Percentiles rank a stretch among this genome's conserved stretches.
phyloP scores from a whole-genome alignment of 2,113 vertebrate genomes.

The Bucco capensis region DNA sequence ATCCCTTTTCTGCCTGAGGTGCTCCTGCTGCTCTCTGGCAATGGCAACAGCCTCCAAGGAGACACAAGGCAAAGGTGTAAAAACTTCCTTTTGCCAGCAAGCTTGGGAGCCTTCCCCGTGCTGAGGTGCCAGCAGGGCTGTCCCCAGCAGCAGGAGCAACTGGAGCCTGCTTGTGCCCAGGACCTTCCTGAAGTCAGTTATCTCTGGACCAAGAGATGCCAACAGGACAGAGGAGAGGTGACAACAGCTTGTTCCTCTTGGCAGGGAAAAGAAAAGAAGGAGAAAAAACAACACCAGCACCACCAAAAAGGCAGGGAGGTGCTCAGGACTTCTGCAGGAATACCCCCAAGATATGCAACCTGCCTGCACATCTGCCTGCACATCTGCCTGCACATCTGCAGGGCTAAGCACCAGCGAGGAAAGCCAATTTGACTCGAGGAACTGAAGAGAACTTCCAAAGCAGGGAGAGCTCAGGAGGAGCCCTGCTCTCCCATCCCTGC shows the following conservation, averaged over 20 bases:
- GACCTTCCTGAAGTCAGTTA: neutral
- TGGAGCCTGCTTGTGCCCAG: neutral
- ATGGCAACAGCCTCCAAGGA: neutral
- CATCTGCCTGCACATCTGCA: neutral
- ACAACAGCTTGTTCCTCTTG: neutral
- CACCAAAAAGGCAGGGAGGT: neutral
- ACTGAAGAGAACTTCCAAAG: neutral
- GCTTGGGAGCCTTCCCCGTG: neutral
- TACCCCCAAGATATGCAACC: neutral
- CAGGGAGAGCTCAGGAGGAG: neutral
- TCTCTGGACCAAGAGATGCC: neutral
- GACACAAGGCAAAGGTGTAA: neutral
- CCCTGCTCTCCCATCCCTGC: neutral
- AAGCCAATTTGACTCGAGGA: neutral
- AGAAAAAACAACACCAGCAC: no score
- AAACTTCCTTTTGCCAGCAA: neutral
- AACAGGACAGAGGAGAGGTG: neutral
- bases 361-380: neutral
- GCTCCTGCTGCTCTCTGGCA: neutral
- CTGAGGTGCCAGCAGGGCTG: neutral
- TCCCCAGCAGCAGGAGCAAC: neutral
- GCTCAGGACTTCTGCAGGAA: neutral
- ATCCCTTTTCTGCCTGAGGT: neutral
- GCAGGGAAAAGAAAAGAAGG: no score
- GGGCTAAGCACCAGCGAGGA: neutral